Evolutionary conservation across 2,888 invertebrate genomes (phyloP).

Genomic region (Thecocarcelia acutangulata): DNA sequence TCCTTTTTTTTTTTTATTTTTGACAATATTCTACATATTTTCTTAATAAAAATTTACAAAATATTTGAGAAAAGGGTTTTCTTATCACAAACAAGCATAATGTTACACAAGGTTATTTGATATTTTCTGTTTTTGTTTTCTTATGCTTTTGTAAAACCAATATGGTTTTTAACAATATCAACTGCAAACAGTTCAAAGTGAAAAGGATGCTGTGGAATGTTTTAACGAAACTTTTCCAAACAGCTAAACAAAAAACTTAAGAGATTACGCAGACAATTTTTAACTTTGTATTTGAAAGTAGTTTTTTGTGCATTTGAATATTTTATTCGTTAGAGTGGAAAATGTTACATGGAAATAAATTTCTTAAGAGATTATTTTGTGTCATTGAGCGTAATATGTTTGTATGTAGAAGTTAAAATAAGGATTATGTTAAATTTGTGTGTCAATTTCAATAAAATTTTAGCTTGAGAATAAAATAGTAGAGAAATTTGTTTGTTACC

Average conservation of each 20-base stretch:
- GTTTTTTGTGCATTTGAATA: background rate
- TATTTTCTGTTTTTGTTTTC: no score
- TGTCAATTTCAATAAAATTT: no score
- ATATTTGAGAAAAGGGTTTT: conserved; percentile 9
- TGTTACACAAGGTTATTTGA: no score
- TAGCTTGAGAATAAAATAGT: no score
- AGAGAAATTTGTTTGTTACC: no score
- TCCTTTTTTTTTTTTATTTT: background rate
- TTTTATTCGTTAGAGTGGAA: no score
- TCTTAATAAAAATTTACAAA: conserved; percentile 1
- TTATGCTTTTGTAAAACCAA: no score
- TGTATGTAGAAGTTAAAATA: no score
- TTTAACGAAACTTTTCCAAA: conserved; percentile 6
- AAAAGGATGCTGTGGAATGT: background rate
- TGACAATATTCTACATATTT: conserved; percentile 3
- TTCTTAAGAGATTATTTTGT: background rate
- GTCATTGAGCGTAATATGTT: no score
- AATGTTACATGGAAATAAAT: background rate
- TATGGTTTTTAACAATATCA: conserved; percentile 5
- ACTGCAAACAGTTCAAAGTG: no score
- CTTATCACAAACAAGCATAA: background rate
- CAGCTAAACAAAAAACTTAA: background rate
- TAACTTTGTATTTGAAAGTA: background rate
- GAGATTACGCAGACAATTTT: background rate
- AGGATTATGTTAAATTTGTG: no score